Percentiles rank a stretch among this genome's conserved stretches.
phyloP scores from a whole-genome alignment of 2,113 vertebrate genomes.

The Ornithorhynchus anatinus region DNA sequence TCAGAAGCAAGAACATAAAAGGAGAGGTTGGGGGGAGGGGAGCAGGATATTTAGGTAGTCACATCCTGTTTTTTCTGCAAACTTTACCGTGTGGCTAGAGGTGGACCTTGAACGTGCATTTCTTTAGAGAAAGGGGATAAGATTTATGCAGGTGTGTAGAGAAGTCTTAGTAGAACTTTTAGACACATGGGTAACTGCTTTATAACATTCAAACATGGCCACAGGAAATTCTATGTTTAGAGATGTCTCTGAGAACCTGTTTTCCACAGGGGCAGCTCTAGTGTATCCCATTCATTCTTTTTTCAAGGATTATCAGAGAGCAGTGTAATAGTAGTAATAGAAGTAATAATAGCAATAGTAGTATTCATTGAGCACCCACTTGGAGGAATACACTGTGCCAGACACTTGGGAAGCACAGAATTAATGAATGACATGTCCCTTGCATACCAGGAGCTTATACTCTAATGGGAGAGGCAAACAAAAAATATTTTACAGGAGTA shows the following conservation, averaged over 20 bases:
- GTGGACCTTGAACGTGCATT: neutral
- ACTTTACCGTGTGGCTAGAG: neutral
- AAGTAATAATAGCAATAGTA: too few relatives aligned
- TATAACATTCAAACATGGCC: slow-evolving; percentile 1
- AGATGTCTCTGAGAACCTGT: neutral
- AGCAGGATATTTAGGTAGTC: neutral
- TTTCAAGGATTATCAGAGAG: too few relatives aligned
- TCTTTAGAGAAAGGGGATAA: neutral
- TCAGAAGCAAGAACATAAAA: neutral
- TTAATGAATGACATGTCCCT: too few relatives aligned
- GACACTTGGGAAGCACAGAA: too few relatives aligned
- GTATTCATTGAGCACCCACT: too few relatives aligned
- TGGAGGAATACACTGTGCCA: too few relatives aligned
- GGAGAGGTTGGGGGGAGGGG: neutral
- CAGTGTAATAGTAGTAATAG: too few relatives aligned
- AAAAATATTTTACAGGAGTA: too few relatives aligned
- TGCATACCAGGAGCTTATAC: too few relatives aligned
- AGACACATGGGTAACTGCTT: neutral
- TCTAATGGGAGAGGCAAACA: too few relatives aligned
- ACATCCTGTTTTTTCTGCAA: neutral
- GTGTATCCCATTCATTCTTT: too few relatives aligned
- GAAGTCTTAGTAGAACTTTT: neutral
- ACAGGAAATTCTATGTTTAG: neutral
- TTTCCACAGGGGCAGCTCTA: neutral
- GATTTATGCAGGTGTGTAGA: neutral